These are phyloP conservation scores for Xiphophorus hellerii DNA, from an alignment of 2,113 vertebrate species.

Conservation along the genomic window DNA sequence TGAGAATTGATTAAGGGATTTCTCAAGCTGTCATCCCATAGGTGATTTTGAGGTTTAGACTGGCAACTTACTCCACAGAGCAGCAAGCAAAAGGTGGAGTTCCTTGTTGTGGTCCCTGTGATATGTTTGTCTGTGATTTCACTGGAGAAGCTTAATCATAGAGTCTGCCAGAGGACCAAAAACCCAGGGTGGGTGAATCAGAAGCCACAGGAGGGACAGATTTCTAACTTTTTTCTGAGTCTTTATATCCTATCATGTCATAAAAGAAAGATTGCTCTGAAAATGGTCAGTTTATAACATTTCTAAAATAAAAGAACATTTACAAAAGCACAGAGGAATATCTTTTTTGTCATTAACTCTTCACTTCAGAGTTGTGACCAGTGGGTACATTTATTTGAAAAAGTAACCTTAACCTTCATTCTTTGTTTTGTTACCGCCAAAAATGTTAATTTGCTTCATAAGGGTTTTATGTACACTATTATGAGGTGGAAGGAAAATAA, in stretches of 20 bases:
- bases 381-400: too few species aligned
- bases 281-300: background rate
- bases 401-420: background rate
- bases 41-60: background rate
- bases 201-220: conserved; percentile 17
- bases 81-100: conserved; percentile 42
- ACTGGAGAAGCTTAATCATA: conserved; percentile 41
- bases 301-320: background rate
- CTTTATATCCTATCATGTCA: background rate
- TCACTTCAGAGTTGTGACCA: conserved; percentile 8
- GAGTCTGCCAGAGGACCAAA: conserved; percentile 43
- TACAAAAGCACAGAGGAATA: conserved; percentile 27
- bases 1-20: background rate
- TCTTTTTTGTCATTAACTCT: conserved; percentile 19
- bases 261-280: background rate
- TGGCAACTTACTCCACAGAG: background rate
- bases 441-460: background rate
- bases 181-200: conserved; percentile 61
- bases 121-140: conserved; percentile 42
- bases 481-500: too few species aligned
- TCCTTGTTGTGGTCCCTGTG: conserved; percentile 30
- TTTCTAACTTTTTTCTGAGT: conserved; percentile 4
- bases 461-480: background rate
- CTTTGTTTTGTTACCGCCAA: background rate
- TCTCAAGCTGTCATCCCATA: background rate